Conservation (phyloP, 2,113 vertebrate genomes). For the Orycteropus afer region DNA sequence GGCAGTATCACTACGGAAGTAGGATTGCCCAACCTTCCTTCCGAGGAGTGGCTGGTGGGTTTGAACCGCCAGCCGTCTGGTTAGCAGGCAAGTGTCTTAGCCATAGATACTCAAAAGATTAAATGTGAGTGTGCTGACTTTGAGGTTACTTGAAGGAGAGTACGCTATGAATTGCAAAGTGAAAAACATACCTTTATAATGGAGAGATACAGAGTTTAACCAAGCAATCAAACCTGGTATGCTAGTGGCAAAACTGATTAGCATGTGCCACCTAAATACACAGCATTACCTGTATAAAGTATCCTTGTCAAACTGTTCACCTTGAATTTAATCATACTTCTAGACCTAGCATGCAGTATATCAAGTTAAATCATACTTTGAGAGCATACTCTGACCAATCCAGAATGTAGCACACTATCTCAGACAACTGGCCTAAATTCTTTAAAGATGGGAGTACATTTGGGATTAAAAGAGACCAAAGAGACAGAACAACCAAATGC, state of each 20-base stretch:
- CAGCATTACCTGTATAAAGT: accelerated
- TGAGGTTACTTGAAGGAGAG: not conserved
- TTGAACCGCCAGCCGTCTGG: too few relatives aligned
- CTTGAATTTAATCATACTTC: not conserved
- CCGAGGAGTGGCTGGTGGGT: too few relatives aligned
- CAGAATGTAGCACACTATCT: not conserved
- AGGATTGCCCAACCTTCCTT: too few relatives aligned
- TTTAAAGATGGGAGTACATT: not conserved
- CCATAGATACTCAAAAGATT: not conserved
- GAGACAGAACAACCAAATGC: not conserved
- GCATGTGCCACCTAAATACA: not conserved
- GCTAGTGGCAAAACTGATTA: too few relatives aligned
- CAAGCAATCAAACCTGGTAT: not conserved
- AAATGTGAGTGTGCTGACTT: not conserved
- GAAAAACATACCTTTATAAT: not conserved
- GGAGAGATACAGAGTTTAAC: not conserved
- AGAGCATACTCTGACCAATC: not conserved
- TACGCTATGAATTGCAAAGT: not conserved
- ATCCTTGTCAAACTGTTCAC: not conserved
- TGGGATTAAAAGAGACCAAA: not conserved
- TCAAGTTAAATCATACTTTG: not conserved
- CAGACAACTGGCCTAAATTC: not conserved
- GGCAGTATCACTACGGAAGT: too few relatives aligned
- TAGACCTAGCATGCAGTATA: not conserved
- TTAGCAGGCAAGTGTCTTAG: too few relatives aligned